These are phyloP conservation scores for Lepidothrix coronata DNA, from an alignment of 2,113 vertebrate genomes.

Conservation along the genomic window DNA sequence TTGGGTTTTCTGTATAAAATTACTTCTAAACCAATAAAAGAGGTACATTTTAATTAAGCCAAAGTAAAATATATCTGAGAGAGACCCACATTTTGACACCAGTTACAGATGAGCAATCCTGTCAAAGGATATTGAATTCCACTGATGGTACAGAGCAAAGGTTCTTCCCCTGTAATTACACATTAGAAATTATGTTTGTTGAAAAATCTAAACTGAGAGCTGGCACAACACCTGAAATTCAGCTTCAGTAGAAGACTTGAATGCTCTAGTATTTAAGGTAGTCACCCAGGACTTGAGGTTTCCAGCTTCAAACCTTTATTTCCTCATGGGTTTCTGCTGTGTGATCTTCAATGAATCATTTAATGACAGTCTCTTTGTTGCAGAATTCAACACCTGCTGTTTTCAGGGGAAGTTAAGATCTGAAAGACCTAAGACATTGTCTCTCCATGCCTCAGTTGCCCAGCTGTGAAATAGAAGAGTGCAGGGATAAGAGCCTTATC, in stretches of 20 bases:
- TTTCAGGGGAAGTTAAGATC: not conserved
- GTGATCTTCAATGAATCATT: slow-evolving; percentile 17
- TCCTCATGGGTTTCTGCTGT: not conserved
- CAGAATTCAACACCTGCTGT: not conserved
- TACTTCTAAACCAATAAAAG: not conserved
- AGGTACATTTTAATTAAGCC: slow-evolving; percentile 40
- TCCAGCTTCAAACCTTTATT: not conserved
- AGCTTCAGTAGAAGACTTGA: not conserved
- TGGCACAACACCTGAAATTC: not conserved
- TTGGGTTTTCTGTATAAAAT: not conserved
- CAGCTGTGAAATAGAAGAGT: not conserved
- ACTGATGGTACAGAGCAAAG: not conserved
- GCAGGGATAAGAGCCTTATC: not conserved
- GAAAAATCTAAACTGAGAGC: not conserved
- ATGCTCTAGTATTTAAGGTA: not conserved
- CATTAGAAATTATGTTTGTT: slow-evolving; percentile 27
- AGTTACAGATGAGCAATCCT: slow-evolving; percentile 29
- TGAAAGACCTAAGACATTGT: not conserved
- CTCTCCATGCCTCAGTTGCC: not conserved
- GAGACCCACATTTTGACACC: not conserved
- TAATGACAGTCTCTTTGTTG: not conserved
- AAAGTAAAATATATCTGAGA: slow-evolving; percentile 7
- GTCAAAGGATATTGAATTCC: slow-evolving; percentile 35
- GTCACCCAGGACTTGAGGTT: not conserved
- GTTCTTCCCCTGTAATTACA: slow-evolving; percentile 30